phyloP scores from a whole-genome alignment of 2,113 vertebrate species.

The Rafetus swinhoei region DNA sequence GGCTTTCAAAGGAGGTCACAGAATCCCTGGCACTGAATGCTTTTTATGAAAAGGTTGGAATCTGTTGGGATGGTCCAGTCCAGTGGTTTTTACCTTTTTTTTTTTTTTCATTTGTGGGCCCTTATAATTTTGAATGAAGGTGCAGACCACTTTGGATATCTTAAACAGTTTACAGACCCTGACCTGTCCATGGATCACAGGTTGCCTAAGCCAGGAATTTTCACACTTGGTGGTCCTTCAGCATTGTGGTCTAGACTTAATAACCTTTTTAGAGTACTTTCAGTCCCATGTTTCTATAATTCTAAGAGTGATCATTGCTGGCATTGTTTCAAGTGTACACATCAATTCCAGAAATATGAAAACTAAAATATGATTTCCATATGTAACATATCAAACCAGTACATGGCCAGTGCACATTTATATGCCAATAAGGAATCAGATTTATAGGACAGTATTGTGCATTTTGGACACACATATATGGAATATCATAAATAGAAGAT shows the following conservation, averaged over 20 bases:
- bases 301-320: neutral
- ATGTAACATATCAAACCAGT: neutral
- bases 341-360: neutral
- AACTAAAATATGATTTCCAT: neutral
- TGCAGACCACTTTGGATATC: too few species aligned
- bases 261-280: neutral
- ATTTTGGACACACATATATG: neutral
- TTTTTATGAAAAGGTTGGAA: neutral
- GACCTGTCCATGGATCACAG: too few species aligned
- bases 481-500: neutral
- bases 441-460: neutral
- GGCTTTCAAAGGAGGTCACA: neutral
- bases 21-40: neutral
- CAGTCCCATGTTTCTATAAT: neutral
- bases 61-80: neutral
- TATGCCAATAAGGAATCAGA: fast-evolving
- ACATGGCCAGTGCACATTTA: neutral
- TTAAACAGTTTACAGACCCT: too few species aligned
- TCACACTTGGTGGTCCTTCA: neutral
- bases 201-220: too few species aligned
- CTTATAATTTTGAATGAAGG: too few species aligned
- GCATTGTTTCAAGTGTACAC: neutral
- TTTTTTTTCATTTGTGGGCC: too few species aligned
- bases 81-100: too few species aligned
- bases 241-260: neutral